Evolutionary conservation across 1,140 invertebrate genomes (phyloP), one percentile per base, ranked within the genome.

Genomic region (Panagrolaimus sp.): DNA sequence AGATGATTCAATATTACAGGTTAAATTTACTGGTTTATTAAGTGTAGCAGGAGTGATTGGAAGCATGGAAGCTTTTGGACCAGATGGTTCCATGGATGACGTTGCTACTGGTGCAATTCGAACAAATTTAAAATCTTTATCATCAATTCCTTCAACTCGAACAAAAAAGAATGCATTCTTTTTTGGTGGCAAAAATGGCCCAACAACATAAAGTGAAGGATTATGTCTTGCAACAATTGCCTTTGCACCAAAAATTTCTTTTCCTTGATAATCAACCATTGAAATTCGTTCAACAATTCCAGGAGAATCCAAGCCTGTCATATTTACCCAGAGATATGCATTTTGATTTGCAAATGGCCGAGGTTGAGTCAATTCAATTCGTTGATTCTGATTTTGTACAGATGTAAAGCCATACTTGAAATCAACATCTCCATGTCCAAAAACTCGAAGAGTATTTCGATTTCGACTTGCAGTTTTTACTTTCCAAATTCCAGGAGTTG

Each of bases 381-480:
- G 20, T 16, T 57, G 51, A 23, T 57, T 57, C 9, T 57, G 20
- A 27, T 57, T 72, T 48, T 42, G 66, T 9, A 62, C 31, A 42
- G 87, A 84, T 7, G 89, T 87, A 81, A 90, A 91, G 14, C 89
- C 89, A 69, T 88, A 86, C 8, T 85, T 83, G 79, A 90, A 90
- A 43, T 86, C 87, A 9, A 89, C 82, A 43, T 86, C 85, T 62
- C 89, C 89, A 9, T 88, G 81, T 0, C 89, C 89, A n/a, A 88
- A 88, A 11, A 89, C 86, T 61, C 88, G 84, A 5, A 90, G 86
- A 0, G 89, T 88, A 77, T 90, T 88, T 7, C 86, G 83, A 14
- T 87, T 85, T 20, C 85, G 83, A 76, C 87, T 88, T n/a, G 85
- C 85, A 0, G 89, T 86, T 1, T 86, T 85, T 3, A 90, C 84